These are phyloP conservation scores for Cremastinae sp. DNA, from an alignment of 2,888 invertebrate genomes.

Conservation along the genomic window DNA sequence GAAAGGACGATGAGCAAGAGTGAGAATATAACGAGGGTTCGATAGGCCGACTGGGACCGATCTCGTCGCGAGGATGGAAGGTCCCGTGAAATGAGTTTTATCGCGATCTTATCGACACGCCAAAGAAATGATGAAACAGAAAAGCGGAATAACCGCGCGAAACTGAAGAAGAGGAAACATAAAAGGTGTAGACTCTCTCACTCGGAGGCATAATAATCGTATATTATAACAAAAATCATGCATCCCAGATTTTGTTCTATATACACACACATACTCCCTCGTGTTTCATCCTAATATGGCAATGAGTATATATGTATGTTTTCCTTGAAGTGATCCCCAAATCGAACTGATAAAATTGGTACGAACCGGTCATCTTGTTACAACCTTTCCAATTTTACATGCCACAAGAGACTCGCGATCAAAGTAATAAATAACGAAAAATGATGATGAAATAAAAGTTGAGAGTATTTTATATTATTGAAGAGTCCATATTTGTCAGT, in stretches of 20 bases:
- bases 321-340: conserved; percentile 29
- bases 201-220: conserved; percentile 44
- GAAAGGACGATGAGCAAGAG: conserved; percentile 26
- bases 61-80: conserved; percentile 34
- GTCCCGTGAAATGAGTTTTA: conserved; percentile 53
- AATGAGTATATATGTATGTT: no score
- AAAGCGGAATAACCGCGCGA: conserved; percentile 7
- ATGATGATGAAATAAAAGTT: conserved; percentile 18
- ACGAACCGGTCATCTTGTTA: conserved; percentile 29
- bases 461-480: no score
- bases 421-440: conserved; percentile 41
- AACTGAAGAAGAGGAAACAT: not conserved
- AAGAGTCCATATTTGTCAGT: no score
- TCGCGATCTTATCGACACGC: conserved; percentile 48
- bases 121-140: conserved; percentile 20
- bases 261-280: not conserved
- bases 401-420: conserved; percentile 16
- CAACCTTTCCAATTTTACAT: conserved; percentile 26
- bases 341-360: conserved; percentile 35
- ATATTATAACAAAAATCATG: conserved; percentile 39
- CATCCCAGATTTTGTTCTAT: conserved; percentile 41
- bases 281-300: conserved; percentile 25
- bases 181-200: conserved; percentile 19
- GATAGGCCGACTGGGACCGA: conserved; percentile 58
- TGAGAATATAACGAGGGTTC: conserved; percentile 57